A percentile compares a stretch with the other conserved stretches of the same genome.
These are phyloP conservation scores for Amblyjoppa proteus DNA, from an alignment of 2,888 invertebrate genomes.

Conservation along the genomic window DNA sequence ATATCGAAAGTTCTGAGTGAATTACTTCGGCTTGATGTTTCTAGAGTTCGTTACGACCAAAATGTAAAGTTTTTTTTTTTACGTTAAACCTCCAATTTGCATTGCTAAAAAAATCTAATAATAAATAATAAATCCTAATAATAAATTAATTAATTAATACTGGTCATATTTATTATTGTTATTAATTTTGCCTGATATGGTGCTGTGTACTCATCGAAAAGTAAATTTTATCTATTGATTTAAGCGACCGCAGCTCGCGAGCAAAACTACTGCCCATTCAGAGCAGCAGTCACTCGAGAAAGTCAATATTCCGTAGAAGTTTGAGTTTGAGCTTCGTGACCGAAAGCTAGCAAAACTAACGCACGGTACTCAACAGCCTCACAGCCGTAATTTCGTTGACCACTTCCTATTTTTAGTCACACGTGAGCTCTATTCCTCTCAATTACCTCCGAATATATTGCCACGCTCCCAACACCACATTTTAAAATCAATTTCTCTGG, in stretches of 20 bases:
- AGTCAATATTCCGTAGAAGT: not conserved
- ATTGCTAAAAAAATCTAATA: too few relatives aligned
- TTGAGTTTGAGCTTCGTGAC: not conserved
- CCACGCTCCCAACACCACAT: not conserved
- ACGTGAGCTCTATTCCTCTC: not conserved
- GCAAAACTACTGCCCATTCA: not conserved
- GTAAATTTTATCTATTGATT: not conserved
- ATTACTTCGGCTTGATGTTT: too few relatives aligned
- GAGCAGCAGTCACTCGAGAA: not conserved
- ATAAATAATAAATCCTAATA: too few relatives aligned
- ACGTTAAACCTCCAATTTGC: too few relatives aligned
- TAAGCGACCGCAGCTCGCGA: not conserved
- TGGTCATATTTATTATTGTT: not conserved
- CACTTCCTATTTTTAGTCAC: slow-evolving; percentile 1
- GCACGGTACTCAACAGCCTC: not conserved
- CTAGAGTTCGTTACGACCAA: too few relatives aligned
- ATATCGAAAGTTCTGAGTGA: too few relatives aligned
- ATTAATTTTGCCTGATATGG: not conserved
- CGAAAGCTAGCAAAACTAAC: not conserved
- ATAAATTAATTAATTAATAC: too few relatives aligned
- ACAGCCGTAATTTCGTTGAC: not conserved
- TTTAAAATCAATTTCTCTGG: not conserved
- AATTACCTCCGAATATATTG: not conserved
- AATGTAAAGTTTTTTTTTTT: too few relatives aligned
- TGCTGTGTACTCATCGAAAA: not conserved